phyloP scores from a whole-genome alignment of 2,797 vertebrate species.

The Tapera naevia region DNA sequence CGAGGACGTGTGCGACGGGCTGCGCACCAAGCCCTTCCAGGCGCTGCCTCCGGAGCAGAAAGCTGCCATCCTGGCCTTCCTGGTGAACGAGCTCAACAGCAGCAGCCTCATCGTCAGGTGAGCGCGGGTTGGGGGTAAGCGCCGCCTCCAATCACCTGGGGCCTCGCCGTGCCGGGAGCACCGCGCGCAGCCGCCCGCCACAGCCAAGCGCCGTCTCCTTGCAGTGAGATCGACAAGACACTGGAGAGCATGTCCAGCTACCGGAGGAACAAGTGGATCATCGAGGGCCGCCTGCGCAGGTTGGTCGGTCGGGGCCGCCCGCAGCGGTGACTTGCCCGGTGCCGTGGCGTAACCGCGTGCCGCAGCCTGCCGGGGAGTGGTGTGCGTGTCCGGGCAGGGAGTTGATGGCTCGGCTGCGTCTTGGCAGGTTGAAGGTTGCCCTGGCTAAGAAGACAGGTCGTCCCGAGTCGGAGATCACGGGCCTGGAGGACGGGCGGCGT shows the following conservation, averaged over 20 bases:
- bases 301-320: constrained; percentile 39
- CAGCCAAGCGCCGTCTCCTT: not conserved
- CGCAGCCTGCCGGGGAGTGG: not conserved
- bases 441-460: constrained; percentile 88
- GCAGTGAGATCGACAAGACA: constrained; percentile 95
- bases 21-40: constrained; percentile 93
- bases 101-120: constrained; percentile 90
- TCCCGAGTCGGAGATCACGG: constrained; percentile 82
- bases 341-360: rapidly evolving
- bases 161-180: not conserved
- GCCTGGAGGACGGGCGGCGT: constrained; percentile 82
- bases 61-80: constrained; percentile 88
- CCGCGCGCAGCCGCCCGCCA: not conserved
- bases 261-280: constrained; percentile 96
- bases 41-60: constrained; percentile 88
- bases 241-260: constrained; percentile 91
- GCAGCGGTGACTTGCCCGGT: not conserved
- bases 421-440: constrained; percentile 85
- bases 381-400: rapidly evolving
- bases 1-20: constrained; percentile 83
- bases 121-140: not conserved
- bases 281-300: constrained; percentile 94
- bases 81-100: constrained; percentile 91
- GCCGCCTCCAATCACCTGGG: rapidly evolving
- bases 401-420: rapidly evolving